Conservation (phyloP, 1,140 invertebrate genomes). For the Atopsyche davidsoni region DNA sequence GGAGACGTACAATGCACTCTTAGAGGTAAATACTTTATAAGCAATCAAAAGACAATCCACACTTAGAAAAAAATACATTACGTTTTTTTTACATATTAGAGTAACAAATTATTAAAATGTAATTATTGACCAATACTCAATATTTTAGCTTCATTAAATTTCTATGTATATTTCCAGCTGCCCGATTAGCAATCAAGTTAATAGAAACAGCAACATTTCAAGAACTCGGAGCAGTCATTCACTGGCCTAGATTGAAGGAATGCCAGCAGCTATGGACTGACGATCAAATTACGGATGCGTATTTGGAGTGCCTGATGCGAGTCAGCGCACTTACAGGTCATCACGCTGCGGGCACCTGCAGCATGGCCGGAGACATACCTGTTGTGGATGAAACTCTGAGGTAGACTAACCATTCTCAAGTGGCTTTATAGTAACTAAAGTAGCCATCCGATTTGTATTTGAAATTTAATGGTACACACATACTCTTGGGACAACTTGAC, state of each 20-base stretch:
- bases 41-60: too few relatives aligned
- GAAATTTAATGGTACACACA: too few relatives aligned
- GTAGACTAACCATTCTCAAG: too few relatives aligned
- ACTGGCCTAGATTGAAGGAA: slow-evolving; percentile 56
- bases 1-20: slow-evolving; percentile 59
- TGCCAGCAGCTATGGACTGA: slow-evolving; percentile 48
- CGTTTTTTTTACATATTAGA: too few relatives aligned
- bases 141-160: too few relatives aligned
- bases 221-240: slow-evolving; percentile 54
- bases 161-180: slow-evolving; percentile 49
- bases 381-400: slow-evolving; percentile 56
- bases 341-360: slow-evolving; percentile 62
- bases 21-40: slow-evolving; percentile 42
- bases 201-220: slow-evolving; percentile 53
- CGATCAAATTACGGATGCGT: slow-evolving; percentile 47
- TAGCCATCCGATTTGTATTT: too few relatives aligned
- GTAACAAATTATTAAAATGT: too few relatives aligned
- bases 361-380: slow-evolving; percentile 46
- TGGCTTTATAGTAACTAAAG: too few relatives aligned
- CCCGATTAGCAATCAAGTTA: slow-evolving; percentile 52
- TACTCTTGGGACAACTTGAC: too few relatives aligned
- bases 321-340: slow-evolving; percentile 59
- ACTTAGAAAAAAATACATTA: too few relatives aligned
- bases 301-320: slow-evolving; percentile 60
- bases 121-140: too few relatives aligned